Base-by-base conservation (phyloP, 1,140 invertebrate species). In the Drosophila elegans region DNA sequence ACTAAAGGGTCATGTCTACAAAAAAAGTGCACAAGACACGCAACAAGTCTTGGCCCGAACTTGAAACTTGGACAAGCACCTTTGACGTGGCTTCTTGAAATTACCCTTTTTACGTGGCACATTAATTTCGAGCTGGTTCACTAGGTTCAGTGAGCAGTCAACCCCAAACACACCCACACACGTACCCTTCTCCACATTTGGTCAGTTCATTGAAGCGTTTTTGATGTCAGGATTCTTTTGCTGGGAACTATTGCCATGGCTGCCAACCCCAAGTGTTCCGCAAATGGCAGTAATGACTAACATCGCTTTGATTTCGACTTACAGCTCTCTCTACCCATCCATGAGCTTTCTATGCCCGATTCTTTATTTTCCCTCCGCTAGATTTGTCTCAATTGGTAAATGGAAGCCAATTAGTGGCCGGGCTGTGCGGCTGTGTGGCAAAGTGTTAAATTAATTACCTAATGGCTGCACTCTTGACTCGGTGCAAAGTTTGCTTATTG, bases 381-480 rank as follows among this genome's bases (percentile, higher is more conserved):
- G 64, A 69, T 61, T 44, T 66, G 49, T 69, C 67, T 76, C 57
- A 76, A 73, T 76, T 88, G 83, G 71, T 62, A 80, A 84, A 74
- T 85, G 78, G 83, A 77, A 85, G 80, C 79, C 83, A 86, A 88
- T 86, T 83, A 88, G 83, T 83, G 78, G 79, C 53, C 38, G 45
- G 16, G 16, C 16, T 21, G 16, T 21, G 16, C 16, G 49, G 60
- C 77, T 67, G 67, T 61, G 56, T 76, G 61, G 75, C 61, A 73
- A 88, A 88, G 82, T 86, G 83, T 83, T 83, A 86, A 86, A 88
- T 88, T 86, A 86, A 86, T 86, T 86, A 86, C 77, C 83, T 86
- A 86, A 86, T 86, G 82, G 84, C 79, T 76, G 75, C 60, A 68
- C 49, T 68, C 59, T 39, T 69, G 51, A 39, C 34, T 46, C 38